phyloP scores from a whole-genome alignment of 2,113 vertebrate species.

The Puntigrus tetrazona region DNA sequence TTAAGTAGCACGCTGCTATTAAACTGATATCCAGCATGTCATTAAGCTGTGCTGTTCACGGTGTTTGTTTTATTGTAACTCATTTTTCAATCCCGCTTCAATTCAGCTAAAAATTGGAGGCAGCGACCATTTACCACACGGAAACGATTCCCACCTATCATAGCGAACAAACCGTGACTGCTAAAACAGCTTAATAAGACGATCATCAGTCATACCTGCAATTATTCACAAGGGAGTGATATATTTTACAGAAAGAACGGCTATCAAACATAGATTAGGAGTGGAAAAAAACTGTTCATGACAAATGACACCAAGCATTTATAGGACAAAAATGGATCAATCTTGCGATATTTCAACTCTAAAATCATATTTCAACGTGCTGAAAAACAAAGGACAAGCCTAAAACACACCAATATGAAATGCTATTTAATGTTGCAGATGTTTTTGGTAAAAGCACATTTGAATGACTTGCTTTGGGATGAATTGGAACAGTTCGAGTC shows the following conservation, averaged over 20 bases:
- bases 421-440: too few relatives aligned
- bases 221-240: conserved; percentile 28
- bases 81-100: conserved; percentile 20
- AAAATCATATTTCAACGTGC: background rate
- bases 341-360: background rate
- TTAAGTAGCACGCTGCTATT: conserved; percentile 15
- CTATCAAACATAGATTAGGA: conserved; percentile 2
- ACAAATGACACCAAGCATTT: conserved; percentile 13
- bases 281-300: background rate
- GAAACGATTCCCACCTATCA: conserved; percentile 42
- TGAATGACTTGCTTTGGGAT: background rate
- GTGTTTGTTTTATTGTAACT: conserved; percentile 38
- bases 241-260: background rate
- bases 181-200: conserved; percentile 34
- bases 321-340: background rate
- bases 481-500: background rate
- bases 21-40: conserved; percentile 25
- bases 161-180: conserved; percentile 43
- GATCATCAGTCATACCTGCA: conserved; percentile 27
- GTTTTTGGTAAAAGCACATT: too few relatives aligned
- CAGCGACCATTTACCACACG: conserved; percentile 45
- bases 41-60: conserved; percentile 11
- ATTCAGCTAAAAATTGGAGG: conserved; percentile 27
- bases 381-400: background rate
- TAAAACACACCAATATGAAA: background rate